Percentiles rank a stretch among this genome's conserved stretches.
Evolutionary conservation across 2,888 invertebrate species (phyloP).

Genomic region (Cheilosia impressa): DNA sequence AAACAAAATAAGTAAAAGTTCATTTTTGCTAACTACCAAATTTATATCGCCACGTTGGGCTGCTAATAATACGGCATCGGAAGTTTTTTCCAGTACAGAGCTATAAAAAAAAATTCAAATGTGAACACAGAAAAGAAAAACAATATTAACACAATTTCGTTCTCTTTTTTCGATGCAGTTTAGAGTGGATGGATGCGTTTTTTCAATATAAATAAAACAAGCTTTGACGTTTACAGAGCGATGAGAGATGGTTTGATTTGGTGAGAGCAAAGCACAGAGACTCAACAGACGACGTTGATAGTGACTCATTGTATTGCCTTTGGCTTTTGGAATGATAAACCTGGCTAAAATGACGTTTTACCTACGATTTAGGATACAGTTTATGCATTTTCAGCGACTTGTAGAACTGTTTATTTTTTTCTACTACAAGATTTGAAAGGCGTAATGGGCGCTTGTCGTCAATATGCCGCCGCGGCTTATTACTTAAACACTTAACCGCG

Average conservation of each 20-base stretch:
- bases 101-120: constrained; percentile 84
- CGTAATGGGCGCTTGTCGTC: too few species aligned
- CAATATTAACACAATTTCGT: constrained; percentile 63
- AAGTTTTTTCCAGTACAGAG: constrained; percentile 91
- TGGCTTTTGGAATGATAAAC: too few species aligned
- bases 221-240: constrained; percentile 23
- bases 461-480: too few species aligned
- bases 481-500: too few species aligned
- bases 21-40: constrained; percentile 85
- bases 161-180: constrained; percentile 46
- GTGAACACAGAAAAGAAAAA: constrained; percentile 65
- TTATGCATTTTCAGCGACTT: too few species aligned
- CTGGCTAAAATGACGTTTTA: too few species aligned
- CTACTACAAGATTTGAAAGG: too few species aligned
- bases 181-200: not conserved
- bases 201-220: constrained; percentile 18
- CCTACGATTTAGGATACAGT: too few species aligned
- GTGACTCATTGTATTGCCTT: not conserved
- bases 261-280: constrained; percentile 9
- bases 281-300: not conserved
- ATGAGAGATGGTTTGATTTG: not conserved
- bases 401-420: too few species aligned
- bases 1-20: constrained; percentile 35
- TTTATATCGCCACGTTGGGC: constrained; percentile 92
- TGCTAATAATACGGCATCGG: constrained; percentile 92